These are phyloP conservation scores for Cardinalis cardinalis DNA, from an alignment of 2,113 vertebrate genomes.

Conservation along the genomic window DNA sequence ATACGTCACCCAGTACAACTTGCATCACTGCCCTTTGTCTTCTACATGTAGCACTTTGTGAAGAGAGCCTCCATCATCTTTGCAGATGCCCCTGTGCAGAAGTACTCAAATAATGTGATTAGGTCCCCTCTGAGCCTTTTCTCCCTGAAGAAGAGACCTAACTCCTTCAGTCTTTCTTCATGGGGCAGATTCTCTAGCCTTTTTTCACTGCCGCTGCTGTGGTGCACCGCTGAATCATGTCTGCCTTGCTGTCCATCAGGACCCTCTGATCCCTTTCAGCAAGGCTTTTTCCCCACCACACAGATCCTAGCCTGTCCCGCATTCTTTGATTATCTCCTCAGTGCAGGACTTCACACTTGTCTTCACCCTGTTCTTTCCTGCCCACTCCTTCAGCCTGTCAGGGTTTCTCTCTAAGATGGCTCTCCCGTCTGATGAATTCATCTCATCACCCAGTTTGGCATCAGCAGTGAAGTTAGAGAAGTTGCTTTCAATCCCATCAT, in stretches of 20 bases:
- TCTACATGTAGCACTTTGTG: not conserved
- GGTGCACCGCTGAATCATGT: not conserved
- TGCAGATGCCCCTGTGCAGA: not conserved
- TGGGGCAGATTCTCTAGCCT: not conserved
- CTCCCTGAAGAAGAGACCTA: not conserved
- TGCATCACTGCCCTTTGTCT: not conserved
- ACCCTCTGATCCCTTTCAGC: not conserved
- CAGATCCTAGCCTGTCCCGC: not conserved
- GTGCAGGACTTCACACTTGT: not conserved
- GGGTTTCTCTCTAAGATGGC: not conserved
- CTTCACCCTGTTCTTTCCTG: not conserved
- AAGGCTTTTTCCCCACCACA: not conserved
- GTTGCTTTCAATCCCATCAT: not conserved
- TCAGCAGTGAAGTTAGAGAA: not conserved
- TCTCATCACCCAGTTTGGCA: not conserved
- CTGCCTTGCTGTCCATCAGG: no score
- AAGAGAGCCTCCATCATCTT: not conserved
- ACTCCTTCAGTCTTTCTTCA: not conserved
- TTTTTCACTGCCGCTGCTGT: not conserved
- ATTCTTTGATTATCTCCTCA: not conserved
- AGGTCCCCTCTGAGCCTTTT: not conserved
- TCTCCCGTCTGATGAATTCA: not conserved
- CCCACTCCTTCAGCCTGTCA: not conserved
- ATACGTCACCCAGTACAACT: not conserved
- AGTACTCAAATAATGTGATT: not conserved